Evolutionary conservation across 2,797 vertebrate species (phyloP).

Genomic region (Chelon auratus): DNA sequence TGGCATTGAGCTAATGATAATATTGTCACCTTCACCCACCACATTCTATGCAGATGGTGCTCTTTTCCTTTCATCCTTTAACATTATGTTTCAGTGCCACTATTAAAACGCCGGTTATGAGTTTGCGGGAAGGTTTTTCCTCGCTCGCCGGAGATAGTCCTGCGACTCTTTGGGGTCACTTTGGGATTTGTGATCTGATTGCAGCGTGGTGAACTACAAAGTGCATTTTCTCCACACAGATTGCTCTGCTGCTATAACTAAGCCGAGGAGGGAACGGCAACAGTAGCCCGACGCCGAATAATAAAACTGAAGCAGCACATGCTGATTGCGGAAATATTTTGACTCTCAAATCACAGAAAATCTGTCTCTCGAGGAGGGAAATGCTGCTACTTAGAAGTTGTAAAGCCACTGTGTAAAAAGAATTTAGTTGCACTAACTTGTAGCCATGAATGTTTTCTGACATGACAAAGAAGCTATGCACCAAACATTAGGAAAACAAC

Average conservation of each 20-base stretch:
- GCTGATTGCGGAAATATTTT: conserved; percentile 40
- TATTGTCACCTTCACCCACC: conserved; percentile 80
- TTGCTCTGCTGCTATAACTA: conserved; percentile 45
- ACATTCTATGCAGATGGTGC: conserved; percentile 45
- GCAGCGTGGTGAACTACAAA: conserved; percentile 78
- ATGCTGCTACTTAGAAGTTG: conserved; percentile 1
- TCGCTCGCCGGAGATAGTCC: conserved; percentile 44
- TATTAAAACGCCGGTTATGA: conserved; percentile 63
- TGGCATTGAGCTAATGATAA: conserved; percentile 71
- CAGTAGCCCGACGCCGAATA: conserved; percentile 34
- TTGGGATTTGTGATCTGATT: conserved; percentile 76
- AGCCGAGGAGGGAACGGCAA: conserved; percentile 12
- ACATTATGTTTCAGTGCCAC: conserved; percentile 77
- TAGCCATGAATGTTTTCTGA: background rate
- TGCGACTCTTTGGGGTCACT: conserved; percentile 63
- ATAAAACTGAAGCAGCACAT: conserved; percentile 35
- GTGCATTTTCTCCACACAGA: conserved; percentile 60
- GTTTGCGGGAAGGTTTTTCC: conserved; percentile 61
- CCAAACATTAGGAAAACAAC: background rate
- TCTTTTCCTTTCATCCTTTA: conserved; percentile 68
- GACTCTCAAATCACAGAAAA: conserved; percentile 38
- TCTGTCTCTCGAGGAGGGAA: conserved; percentile 19
- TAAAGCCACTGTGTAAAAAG: conserved; percentile 4
- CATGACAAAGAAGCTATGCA: background rate
- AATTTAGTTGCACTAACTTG: background rate